These are phyloP conservation scores for Rhagonycha lutea DNA, from an alignment of 2,888 invertebrate genomes.

Conservation along the genomic window DNA sequence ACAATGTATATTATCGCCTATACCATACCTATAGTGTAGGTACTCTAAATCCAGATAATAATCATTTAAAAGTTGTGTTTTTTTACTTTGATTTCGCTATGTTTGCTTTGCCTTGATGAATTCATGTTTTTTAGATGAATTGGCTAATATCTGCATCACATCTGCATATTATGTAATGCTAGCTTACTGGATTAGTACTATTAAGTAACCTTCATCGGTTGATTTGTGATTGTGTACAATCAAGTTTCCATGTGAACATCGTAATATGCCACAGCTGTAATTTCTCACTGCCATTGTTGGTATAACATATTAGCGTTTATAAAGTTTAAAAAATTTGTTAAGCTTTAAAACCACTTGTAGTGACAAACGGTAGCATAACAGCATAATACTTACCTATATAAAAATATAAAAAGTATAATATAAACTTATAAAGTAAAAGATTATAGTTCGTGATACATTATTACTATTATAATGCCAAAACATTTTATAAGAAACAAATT, in stretches of 20 bases:
- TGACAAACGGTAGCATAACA: background rate
- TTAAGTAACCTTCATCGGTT: background rate
- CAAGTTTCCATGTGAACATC: background rate
- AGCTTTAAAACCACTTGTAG: background rate
- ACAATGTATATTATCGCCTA: too few relatives aligned
- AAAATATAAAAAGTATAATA: background rate
- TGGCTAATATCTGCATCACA: background rate
- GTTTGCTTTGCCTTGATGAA: background rate
- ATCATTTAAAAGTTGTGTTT: too few relatives aligned
- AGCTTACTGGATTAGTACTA: background rate
- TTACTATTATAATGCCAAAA: background rate
- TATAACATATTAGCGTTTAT: background rate
- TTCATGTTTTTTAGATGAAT: background rate
- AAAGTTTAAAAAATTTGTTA: background rate
- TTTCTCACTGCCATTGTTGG: background rate
- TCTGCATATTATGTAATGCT: background rate
- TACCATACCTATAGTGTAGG: too few relatives aligned
- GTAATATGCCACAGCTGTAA: background rate
- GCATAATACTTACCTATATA: background rate
- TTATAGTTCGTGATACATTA: background rate
- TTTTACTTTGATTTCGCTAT: background rate
- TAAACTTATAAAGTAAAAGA: background rate
- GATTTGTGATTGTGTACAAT: background rate
- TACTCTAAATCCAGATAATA: too few relatives aligned
- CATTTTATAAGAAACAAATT: background rate